These are phyloP conservation scores for Yponomeuta sedellus DNA, from an alignment of 2,888 invertebrate species.

Conservation along the genomic window DNA sequence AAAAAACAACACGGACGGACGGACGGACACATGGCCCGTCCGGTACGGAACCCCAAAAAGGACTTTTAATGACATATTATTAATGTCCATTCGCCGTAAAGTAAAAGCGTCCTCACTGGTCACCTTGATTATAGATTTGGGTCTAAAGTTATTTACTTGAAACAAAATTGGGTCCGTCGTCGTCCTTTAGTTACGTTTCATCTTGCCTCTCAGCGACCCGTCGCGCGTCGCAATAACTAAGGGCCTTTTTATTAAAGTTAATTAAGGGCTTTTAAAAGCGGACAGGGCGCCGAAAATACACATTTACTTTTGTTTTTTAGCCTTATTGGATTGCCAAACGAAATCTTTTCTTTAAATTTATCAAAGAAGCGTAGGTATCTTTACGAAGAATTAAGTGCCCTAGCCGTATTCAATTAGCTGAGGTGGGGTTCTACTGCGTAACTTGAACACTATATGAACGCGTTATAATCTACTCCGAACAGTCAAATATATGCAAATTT, in stretches of 20 bases:
- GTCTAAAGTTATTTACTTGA: not conserved
- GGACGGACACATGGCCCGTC: too few species aligned
- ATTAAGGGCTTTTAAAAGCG: not conserved
- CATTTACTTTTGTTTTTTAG: not conserved
- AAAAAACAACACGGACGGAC: too few species aligned
- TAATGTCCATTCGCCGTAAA: slow-evolving; percentile 33
- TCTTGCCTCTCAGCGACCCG: not conserved
- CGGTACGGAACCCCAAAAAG: too few species aligned
- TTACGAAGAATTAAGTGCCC: too few species aligned
- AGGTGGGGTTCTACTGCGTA: too few species aligned
- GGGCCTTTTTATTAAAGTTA: not conserved
- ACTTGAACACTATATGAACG: too few species aligned
- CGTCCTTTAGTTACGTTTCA: not conserved
- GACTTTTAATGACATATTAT: slow-evolving; percentile 47
- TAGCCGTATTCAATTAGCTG: too few species aligned
- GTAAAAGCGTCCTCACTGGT: slow-evolving; percentile 39
- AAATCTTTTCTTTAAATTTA: too few species aligned
- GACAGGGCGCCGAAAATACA: not conserved
- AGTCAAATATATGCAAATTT: too few species aligned
- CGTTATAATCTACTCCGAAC: too few species aligned
- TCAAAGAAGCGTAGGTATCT: too few species aligned
- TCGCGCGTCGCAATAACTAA: not conserved
- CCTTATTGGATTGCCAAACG: too few species aligned
- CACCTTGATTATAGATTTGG: slow-evolving; percentile 32
- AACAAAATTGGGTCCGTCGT: not conserved